A percentile compares a stretch with the other conserved stretches of the same genome.
Conservation (phyloP, 2,113 vertebrate genomes). For the Sphaerodactylus townsendi region DNA sequence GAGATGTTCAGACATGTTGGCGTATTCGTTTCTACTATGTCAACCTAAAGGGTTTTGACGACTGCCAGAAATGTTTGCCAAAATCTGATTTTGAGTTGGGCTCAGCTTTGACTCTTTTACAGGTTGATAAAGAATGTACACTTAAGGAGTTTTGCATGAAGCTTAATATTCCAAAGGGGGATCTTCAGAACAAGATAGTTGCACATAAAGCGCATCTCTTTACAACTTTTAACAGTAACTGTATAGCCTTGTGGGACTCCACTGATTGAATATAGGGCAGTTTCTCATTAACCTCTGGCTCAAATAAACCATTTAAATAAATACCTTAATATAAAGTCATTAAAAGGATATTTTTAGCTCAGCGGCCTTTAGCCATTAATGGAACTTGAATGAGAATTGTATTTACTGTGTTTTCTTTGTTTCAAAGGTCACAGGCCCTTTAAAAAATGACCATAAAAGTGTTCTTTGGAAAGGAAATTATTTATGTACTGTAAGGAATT, state of each 20-base stretch:
- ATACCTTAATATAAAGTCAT: slow-evolving; percentile 32
- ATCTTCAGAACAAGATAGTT: slow-evolving; percentile 1
- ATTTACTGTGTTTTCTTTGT: slow-evolving; percentile 14
- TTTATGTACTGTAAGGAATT: not conserved
- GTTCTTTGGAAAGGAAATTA: not conserved
- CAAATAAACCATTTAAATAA: slow-evolving; percentile 29
- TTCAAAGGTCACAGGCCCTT: not conserved
- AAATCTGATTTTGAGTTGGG: not conserved
- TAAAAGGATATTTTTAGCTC: slow-evolving; percentile 28
- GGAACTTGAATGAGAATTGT: slow-evolving; percentile 2
- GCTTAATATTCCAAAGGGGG: slow-evolving; percentile 13
- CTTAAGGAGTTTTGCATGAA: not conserved
- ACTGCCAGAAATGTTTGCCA: not conserved
- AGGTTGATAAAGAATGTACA: not conserved
- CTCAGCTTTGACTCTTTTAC: not conserved
- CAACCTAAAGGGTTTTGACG: not conserved
- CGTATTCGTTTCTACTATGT: too few relatives aligned
- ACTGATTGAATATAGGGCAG: slow-evolving; percentile 21
- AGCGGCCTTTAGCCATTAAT: slow-evolving; percentile 2
- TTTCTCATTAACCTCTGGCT: slow-evolving; percentile 24
- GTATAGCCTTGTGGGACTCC: not conserved
- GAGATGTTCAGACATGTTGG: not conserved
- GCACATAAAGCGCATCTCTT: slow-evolving; percentile 15
- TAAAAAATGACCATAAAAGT: not conserved
- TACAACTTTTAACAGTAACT: slow-evolving; percentile 17